Conservation (phyloP, 1,140 invertebrate species). For the Wiebesia pumilae region DNA sequence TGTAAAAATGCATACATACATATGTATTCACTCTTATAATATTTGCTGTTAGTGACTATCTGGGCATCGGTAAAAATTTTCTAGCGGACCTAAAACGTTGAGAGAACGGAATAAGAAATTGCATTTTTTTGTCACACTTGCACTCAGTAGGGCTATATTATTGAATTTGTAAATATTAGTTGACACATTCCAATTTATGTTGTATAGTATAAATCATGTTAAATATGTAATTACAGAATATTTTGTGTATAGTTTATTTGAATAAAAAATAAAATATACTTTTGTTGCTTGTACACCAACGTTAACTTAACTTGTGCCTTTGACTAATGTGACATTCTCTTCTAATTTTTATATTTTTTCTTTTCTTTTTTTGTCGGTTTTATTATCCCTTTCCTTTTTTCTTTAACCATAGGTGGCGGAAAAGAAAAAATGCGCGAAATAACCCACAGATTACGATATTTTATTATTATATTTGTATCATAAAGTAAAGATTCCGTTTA, state of each 20-base stretch:
- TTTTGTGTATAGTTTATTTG: constrained; percentile 68
- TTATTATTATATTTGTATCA: constrained; percentile 68
- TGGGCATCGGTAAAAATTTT: constrained; percentile 66
- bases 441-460: constrained; percentile 67
- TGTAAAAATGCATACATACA: constrained; percentile 54
- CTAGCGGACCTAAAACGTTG: constrained; percentile 52
- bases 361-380: constrained; percentile 49
- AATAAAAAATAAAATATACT: constrained; percentile 58
- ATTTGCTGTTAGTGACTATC: constrained; percentile 56
- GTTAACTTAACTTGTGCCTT: constrained; percentile 62
- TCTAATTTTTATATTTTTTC: constrained; percentile 46
- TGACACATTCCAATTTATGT: constrained; percentile 57
- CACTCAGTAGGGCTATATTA: constrained; percentile 73
- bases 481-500: constrained; percentile 68
- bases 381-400: constrained; percentile 51
- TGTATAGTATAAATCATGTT: constrained; percentile 71
- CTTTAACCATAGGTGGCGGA: constrained; percentile 67
- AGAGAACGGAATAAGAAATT: constrained; percentile 57
- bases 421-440: constrained; percentile 58
- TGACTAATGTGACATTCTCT: constrained; percentile 44
- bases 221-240: constrained; percentile 59
- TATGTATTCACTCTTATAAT: constrained; percentile 47
- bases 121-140: constrained; percentile 70
- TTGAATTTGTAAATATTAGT: constrained; percentile 74
- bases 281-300: constrained; percentile 45